Evolutionary conservation across 2,113 vertebrate species (phyloP).

Genomic region (Pantherophis guttatus): DNA sequence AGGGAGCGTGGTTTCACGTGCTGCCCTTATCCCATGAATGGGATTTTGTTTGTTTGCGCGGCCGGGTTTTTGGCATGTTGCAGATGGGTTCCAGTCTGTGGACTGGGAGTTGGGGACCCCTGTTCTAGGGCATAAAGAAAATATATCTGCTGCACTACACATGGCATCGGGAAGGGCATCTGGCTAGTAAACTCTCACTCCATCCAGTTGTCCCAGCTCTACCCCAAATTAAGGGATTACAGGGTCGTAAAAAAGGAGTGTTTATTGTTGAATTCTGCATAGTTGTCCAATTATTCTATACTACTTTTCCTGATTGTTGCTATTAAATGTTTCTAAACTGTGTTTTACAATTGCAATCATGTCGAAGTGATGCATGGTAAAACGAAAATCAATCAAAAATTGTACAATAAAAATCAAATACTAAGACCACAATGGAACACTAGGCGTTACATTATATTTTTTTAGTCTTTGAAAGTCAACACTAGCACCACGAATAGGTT

Average conservation of each 20-base stretch:
- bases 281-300: neutral
- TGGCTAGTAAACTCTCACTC: too few species aligned
- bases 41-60: neutral
- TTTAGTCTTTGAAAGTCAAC: neutral
- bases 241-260: too few species aligned
- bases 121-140: neutral
- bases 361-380: neutral
- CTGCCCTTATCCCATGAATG: neutral
- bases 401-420: neutral
- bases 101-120: neutral
- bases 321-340: neutral
- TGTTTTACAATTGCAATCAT: neutral
- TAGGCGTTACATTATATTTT: neutral
- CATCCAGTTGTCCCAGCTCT: too few species aligned
- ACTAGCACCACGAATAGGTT: neutral
- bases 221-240: too few species aligned
- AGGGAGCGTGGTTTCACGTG: neutral
- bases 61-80: neutral
- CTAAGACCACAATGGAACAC: neutral
- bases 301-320: neutral
- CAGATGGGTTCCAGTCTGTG: fast-evolving
- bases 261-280: neutral
- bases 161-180: too few species aligned
- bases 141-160: too few species aligned
- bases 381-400: neutral